Base-by-base conservation (phyloP, 2,888 invertebrate genomes). In the Cephus spinipes region DNA sequence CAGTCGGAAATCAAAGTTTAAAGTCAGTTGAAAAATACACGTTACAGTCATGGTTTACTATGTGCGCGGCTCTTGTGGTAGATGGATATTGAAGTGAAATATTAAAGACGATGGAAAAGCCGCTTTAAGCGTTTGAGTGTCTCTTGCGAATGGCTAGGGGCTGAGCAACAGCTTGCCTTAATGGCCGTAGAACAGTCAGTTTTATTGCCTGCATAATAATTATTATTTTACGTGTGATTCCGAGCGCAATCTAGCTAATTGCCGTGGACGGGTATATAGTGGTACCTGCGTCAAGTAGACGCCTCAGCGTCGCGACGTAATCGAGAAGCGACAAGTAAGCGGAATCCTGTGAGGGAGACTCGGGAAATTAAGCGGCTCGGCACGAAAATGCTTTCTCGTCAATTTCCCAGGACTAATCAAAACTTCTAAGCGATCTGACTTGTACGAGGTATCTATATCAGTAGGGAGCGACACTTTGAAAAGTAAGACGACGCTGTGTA, bases 371-470 rank as follows among this genome's bases (percentile, higher is more conserved):
- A 81, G 71, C 76, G 69, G 76, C 74, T 77, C 78, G 71, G 75
- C 79, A 74, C 77, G 79, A 81, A 79, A 85, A 81, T 79, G 78
- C 80, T 80, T 81, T 77, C 82, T 83, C 86, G 85, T 86, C 85
- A 87, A 87, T 85, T 87, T 84, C 83, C 77, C 79, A 83, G 84
- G 86, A 87, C 88, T 86, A 87, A 87, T 87, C 86, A 87, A 87
- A 87, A 87, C 87, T 87, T 87, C 84, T 81, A 3, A 33, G 32
- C n/a, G 32, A 31, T 23, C 23, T 55, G 55, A 55, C 55, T 55
- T 23, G 55, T 55, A 55, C 55, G 55, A 55, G 55, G 1, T 55
- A 55, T 2, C 23, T 55, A 55, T 23, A 55, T 55, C 55, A 55
- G 55, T 30, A 68, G 32, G 30, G 23, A 75, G 40, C 68, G 75